Evolutionary conservation across 2,797 vertebrate species (phyloP), one percentile per base, ranked within the genome.

Genomic region (Artibeus lituratus): DNA sequence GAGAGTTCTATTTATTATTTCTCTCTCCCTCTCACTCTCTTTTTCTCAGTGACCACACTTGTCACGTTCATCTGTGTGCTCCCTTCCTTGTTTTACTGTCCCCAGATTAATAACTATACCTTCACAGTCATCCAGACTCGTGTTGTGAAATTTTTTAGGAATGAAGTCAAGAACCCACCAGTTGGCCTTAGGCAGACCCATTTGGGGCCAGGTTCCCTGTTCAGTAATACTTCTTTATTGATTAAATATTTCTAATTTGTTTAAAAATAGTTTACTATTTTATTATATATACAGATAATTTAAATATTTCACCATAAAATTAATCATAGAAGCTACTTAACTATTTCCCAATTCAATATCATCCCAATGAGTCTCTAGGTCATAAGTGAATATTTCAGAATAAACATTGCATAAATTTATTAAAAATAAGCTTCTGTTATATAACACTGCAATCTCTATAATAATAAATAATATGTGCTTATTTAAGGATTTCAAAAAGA

Each of bases 351-450:
- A 74, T 77, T 82, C 32, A 85, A 4, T 72, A 18, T 62, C 12
- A 73, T 69, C n/a, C 11, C 24, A 93, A 82, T 73, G 42, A 73
- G 29, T 44, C 26, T 87, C 35, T 59, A 29, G 18, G 32, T 47
- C 73, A 19, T 59, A 94, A 94, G 19, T 32, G 6, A 92, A 49
- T 88, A 81, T 95, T 94, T 96, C 14, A 92, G 51, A 91, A 76
- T 76, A 78, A 95, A 57, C 4, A 49, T 65, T 87, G 11, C 3
- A 69, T 78, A 57, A 18, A 80, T 78, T 78, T 89, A 47, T 47
- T 73, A n/a, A 94, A 57, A 95, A 82, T 11, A 62, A 4, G 12
- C 1, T 24, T 47, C 47, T 65, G 14, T 73, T 78, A 32, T 32
- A 47, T 81, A 88, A 85, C 10, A 59, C 21, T 82, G 1, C 2